Base-by-base conservation (phyloP, 2,113 vertebrate species). In the Sardina pilchardus region DNA sequence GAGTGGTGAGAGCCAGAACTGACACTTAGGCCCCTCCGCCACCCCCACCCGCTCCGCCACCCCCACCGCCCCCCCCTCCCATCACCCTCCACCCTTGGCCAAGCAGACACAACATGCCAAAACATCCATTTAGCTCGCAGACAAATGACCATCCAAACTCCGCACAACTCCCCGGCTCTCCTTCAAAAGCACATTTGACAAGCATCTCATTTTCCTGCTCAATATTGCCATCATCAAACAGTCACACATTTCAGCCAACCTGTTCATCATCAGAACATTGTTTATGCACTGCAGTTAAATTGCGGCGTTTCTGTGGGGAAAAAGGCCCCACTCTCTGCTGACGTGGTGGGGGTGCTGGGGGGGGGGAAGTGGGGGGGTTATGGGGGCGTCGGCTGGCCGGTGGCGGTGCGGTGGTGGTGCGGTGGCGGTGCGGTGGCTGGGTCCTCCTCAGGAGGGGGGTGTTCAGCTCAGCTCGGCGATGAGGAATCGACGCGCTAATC, bases 161-260 rank as follows among this genome's bases (percentile, higher is more conserved):
- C 89, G 93, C 85, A 88, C 86, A 91, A 87, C 91, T 92, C 90
- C 92, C 91, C 85, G 81, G 91, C 91, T 94, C 94, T 93, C 93
- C 92, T 95, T 96, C 93, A 96, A 96, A 96, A 95, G 91, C 92
- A 88, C 95, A 94, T 96, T 90, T 94, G 95, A 95, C 93, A 95
- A 87, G 91, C 90, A 93, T 95, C 94, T 96, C 89, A 96, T 96
- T 96, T 96, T 93, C 39, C 83, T 91, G 90, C 92, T 97, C 95
- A 95, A 96, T 96, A 96, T 89, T 90, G 93, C 92, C 91, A 92
- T 91, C 93, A 95, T 97, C 94, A 96, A 96, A 97, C 91, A 90
- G 90, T 92, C 91, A 95, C 93, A 90, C 82, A 91, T 97, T 95
- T 94, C 90, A 85, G 87, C 92, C 88, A 91, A 88, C 92, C 89